Evolutionary conservation across 2,888 invertebrate species (phyloP).

Genomic region (Limnephilus marmoratus): DNA sequence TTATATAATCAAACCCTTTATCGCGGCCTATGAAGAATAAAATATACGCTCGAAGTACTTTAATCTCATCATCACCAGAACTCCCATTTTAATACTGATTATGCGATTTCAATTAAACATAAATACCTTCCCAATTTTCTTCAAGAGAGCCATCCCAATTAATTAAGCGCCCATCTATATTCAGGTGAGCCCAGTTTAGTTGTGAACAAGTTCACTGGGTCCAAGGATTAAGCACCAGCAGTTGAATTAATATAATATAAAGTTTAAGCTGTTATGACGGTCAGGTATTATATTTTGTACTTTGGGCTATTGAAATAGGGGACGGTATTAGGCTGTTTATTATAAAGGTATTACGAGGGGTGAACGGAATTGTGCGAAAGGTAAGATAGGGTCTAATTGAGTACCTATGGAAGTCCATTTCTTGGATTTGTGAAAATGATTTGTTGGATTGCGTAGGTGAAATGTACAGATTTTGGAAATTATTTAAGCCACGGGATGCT

Average conservation of each 20-base stretch:
- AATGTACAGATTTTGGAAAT: background rate
- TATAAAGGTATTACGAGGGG: slow-evolving; percentile 59
- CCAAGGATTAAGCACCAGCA: slow-evolving; percentile 43
- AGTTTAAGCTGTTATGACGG: slow-evolving; percentile 59
- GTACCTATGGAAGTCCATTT: slow-evolving; percentile 17
- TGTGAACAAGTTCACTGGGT: slow-evolving; percentile 21
- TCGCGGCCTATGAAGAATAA: background rate
- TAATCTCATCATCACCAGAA: slow-evolving; percentile 3
- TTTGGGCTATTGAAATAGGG: slow-evolving; percentile 60
- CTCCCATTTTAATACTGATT: background rate
- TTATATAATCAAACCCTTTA: background rate
- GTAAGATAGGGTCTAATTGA: slow-evolving; percentile 20
- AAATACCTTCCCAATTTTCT: slow-evolving; percentile 38
- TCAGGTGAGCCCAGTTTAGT: slow-evolving; percentile 56
- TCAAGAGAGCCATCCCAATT: slow-evolving; percentile 39
- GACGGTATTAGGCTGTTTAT: slow-evolving; percentile 62
- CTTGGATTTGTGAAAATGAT: background rate
- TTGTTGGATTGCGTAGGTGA: background rate
- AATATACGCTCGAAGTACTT: background rate
- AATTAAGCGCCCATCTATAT: slow-evolving; percentile 54
- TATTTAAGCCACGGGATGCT: background rate
- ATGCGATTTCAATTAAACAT: slow-evolving; percentile 19
- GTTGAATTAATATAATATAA: slow-evolving; percentile 62
- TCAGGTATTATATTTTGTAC: slow-evolving; percentile 58
- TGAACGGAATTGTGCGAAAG: slow-evolving; percentile 26